A percentile compares a stretch with the other conserved stretches of the same genome.
These are phyloP conservation scores for Macropus fuliginosus DNA, from an alignment of 2,797 vertebrate species.

Conservation along the genomic window DNA sequence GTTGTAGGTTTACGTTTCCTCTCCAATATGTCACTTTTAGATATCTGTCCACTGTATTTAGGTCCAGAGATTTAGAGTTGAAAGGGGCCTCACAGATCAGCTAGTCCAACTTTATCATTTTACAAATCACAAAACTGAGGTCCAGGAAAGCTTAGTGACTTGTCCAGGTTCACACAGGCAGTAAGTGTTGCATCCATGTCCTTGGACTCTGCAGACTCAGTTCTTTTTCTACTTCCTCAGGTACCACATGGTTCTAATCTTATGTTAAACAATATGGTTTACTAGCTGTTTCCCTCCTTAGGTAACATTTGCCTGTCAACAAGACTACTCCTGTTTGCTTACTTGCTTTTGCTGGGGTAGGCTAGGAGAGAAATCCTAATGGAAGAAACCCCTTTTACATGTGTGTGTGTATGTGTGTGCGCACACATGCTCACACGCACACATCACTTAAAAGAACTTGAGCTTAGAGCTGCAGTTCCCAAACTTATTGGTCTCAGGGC, in stretches of 20 bases:
- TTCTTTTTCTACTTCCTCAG: background rate
- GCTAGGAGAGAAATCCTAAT: background rate
- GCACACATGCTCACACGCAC: too few relatives aligned
- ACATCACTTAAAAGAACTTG: too few relatives aligned
- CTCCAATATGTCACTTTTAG: background rate
- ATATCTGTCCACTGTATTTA: background rate
- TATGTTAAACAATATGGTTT: background rate
- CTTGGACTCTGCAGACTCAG: background rate
- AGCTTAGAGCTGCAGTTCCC: too few relatives aligned
- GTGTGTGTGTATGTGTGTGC: too few relatives aligned
- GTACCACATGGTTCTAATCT: background rate
- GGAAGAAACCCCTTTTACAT: too few relatives aligned
- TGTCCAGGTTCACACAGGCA: background rate
- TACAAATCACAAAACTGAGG: background rate
- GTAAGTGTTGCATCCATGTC: background rate
- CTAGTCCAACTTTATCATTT: background rate
- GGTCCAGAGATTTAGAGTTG: background rate
- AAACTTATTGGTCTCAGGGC: too few relatives aligned
- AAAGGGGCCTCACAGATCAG: background rate
- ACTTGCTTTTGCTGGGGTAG: background rate
- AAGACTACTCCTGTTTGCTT: background rate
- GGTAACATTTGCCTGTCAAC: background rate
- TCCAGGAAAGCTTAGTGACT: background rate
- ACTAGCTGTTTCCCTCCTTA: background rate
- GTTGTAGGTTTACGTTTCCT: background rate